phyloP scores from a whole-genome alignment of 2,113 vertebrate genomes.

The Maccullochella peelii region DNA sequence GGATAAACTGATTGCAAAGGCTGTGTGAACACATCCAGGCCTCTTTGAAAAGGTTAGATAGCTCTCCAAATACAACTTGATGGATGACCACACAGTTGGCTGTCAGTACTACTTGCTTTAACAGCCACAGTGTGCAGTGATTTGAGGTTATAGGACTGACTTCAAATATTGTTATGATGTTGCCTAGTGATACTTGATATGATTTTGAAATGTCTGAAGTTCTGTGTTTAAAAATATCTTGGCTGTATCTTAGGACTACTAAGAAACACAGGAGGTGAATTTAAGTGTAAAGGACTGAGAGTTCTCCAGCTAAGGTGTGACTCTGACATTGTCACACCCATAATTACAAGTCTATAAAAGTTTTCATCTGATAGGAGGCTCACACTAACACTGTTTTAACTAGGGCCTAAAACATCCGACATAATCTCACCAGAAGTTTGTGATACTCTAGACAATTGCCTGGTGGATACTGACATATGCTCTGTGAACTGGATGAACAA shows the following conservation, averaged over 20 bases:
- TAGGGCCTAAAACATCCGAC: background rate
- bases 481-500: background rate
- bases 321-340: conserved; percentile 11
- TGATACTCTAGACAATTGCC: conserved; percentile 4
- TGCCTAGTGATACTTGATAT: conserved; percentile 6
- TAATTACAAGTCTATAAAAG: conserved; percentile 4
- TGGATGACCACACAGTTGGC: conserved; percentile 44
- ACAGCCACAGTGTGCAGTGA: conserved; percentile 31
- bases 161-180: conserved; percentile 31
- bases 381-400: background rate
- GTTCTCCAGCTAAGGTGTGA: background rate
- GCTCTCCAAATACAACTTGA: conserved; percentile 51
- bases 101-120: conserved; percentile 46
- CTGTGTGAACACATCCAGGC: conserved; percentile 38
- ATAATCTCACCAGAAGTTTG: conserved; percentile 5
- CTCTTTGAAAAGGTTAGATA: conserved; percentile 40
- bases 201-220: conserved; percentile 8
- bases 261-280: background rate
- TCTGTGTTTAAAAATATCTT: conserved; percentile 13
- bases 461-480: conserved; percentile 12
- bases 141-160: conserved; percentile 37
- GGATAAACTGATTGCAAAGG: conserved; percentile 51
- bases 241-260: background rate
- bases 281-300: background rate
- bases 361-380: background rate